These are phyloP conservation scores for Psittacula cyanocephala DNA, from an alignment of 2,113 vertebrate species.

Conservation along the genomic window DNA sequence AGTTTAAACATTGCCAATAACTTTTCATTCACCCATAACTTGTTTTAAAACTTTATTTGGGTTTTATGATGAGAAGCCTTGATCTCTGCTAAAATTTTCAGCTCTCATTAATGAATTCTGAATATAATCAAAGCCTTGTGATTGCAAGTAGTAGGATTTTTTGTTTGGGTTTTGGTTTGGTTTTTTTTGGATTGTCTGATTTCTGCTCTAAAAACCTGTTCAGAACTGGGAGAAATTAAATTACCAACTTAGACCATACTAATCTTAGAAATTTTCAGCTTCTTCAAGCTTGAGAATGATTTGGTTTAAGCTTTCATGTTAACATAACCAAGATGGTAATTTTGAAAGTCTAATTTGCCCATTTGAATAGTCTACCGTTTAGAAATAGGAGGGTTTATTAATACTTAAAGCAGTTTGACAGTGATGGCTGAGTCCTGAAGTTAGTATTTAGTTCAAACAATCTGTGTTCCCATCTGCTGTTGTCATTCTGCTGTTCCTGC, in stretches of 20 bases:
- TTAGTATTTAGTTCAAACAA: background rate
- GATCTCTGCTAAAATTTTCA: background rate
- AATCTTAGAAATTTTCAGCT: background rate
- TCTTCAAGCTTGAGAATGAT: background rate
- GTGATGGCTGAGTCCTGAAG: background rate
- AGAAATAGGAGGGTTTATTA: background rate
- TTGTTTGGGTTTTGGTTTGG: background rate
- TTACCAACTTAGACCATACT: background rate
- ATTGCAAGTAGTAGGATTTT: background rate
- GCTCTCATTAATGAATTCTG: background rate
- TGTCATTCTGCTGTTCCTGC: background rate
- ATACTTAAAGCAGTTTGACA: background rate
- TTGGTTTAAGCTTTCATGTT: background rate
- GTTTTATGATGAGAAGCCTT: background rate
- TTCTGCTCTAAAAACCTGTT: background rate
- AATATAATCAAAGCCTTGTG: background rate
- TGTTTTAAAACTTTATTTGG: background rate
- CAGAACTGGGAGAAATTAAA: background rate
- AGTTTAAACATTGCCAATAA: background rate
- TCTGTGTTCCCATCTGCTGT: accelerated
- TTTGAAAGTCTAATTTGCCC: background rate
- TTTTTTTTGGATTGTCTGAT: background rate
- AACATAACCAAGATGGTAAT: background rate
- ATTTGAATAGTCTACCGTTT: background rate
- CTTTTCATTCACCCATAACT: background rate